Conservation (phyloP, 2,797 vertebrate species). For the Natrix natrix region DNA sequence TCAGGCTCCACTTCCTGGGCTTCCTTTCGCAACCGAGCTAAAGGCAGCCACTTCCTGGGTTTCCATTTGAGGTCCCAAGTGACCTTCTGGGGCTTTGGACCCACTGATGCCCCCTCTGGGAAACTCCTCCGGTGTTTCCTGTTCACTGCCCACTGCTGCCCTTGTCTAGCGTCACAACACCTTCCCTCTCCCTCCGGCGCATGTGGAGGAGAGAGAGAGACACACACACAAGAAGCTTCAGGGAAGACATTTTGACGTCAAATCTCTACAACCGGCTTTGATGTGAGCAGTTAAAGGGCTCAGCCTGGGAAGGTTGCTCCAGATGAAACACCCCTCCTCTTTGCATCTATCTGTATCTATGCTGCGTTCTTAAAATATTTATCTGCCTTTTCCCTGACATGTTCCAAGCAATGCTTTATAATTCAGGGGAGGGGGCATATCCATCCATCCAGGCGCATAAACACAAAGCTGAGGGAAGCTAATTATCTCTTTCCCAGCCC, state of each 20-base stretch:
- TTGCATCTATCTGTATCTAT: conserved; percentile 67
- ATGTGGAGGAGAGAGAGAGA: not conserved
- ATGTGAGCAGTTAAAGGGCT: conserved; percentile 44
- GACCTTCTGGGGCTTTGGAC: not conserved
- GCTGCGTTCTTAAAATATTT: conserved; percentile 66
- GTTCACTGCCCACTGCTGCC: not conserved
- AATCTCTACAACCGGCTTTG: conserved; percentile 50
- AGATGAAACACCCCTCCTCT: conserved; percentile 54
- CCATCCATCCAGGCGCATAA: not conserved
- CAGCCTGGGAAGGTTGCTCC: conserved; percentile 49
- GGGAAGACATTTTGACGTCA: conserved; percentile 31
- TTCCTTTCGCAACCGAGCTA: not conserved
- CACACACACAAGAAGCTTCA: not conserved
- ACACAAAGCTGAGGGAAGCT: not conserved
- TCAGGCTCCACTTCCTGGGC: not conserved
- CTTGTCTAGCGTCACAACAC: not conserved
- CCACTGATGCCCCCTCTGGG: not conserved
- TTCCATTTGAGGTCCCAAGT: not conserved
- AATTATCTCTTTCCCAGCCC: not conserved
- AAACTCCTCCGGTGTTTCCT: not conserved
- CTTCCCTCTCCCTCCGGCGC: not conserved
- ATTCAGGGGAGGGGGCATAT: not conserved
- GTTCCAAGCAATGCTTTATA: conserved; percentile 58
- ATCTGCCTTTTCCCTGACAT: conserved; percentile 63
- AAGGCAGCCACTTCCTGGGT: not conserved